These are phyloP conservation scores for Lindbergichthys nudifrons DNA, from an alignment of 2,797 vertebrate species.

Conservation along the genomic window DNA sequence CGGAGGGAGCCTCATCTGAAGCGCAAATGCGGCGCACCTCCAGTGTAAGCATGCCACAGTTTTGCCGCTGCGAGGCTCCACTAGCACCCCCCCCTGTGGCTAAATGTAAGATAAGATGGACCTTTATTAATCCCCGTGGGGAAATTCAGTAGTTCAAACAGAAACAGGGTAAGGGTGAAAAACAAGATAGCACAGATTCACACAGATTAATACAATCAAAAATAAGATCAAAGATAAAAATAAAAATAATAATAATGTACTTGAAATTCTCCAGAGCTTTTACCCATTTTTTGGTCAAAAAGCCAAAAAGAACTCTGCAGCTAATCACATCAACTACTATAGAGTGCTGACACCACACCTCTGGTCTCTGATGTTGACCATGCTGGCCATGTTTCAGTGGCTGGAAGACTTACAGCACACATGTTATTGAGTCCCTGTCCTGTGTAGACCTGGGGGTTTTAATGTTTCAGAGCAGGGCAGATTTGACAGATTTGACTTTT, in stretches of 20 bases:
- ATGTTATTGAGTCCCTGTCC: conserved; percentile 52
- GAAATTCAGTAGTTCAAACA: too few relatives aligned
- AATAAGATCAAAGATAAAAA: too few relatives aligned
- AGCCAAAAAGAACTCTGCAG: background rate
- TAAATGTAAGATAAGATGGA: too few relatives aligned
- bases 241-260: background rate
- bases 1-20: too few relatives aligned
- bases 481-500: conserved; percentile 68
- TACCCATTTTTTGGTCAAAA: background rate
- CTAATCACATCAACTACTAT: background rate
- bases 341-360: background rate
- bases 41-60: too few relatives aligned
- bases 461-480: conserved; percentile 42
- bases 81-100: too few relatives aligned
- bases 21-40: too few relatives aligned
- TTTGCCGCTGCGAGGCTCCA: too few relatives aligned
- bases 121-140: too few relatives aligned
- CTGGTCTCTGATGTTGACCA: background rate
- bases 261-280: background rate
- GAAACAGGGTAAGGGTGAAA: too few relatives aligned
- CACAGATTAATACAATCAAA: too few relatives aligned
- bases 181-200: too few relatives aligned
- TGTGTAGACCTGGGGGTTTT: conserved; percentile 59
- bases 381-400: conserved; percentile 1
- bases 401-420: conserved; percentile 17